Evolutionary conservation across 1,140 invertebrate genomes (phyloP), one percentile per base, ranked within the genome.

Genomic region (Sarcophaga peregrina): DNA sequence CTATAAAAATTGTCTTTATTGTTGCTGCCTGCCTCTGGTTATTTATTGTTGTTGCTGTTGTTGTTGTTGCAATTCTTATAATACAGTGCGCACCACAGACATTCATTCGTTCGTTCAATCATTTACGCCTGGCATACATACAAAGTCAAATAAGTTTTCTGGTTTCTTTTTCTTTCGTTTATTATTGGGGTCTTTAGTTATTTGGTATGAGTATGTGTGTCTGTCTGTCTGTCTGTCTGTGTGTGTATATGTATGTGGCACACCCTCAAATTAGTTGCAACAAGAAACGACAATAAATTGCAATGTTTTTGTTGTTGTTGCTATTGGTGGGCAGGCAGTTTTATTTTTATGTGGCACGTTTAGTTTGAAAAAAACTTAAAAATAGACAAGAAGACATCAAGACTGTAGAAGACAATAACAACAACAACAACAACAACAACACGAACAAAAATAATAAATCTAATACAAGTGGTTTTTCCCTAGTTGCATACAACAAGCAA

Each of bases 211-310:
- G 25, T 37, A 37, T 37, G 1, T 1, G 25, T 37, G 4, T 37
- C 25, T 37, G 25, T 37, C 25, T 37, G 25, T 37, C 1, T 37
- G 25, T 37, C 25, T 37, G 25, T 37, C 1, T 37, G 25, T 37
- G 25, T 37, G 25, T 37, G 25, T 37, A 37, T 37, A 4, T 37
- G 25, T 76, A 46, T 48, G 47, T 50, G 75, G 75, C 75, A 78
- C 75, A 78, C 75, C 75, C 75, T 50, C 75, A 50, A 50, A 78
- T 78, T 78, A 78, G 75, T 47, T 78, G 17, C 45, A 76, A 76
- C n/a, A 76, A 76, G 13, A 46, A 76, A 48, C 74, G 13, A 58
- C 11, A 68, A 68, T 7, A 68, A 68, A 20, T 20, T 58, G 13
- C 54, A 68, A 37, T 37, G 1, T 37, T 37, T 37, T 37, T 37